Evolutionary conservation across 1,140 invertebrate species (phyloP).

Genomic region (Probaryconus sp.): DNA sequence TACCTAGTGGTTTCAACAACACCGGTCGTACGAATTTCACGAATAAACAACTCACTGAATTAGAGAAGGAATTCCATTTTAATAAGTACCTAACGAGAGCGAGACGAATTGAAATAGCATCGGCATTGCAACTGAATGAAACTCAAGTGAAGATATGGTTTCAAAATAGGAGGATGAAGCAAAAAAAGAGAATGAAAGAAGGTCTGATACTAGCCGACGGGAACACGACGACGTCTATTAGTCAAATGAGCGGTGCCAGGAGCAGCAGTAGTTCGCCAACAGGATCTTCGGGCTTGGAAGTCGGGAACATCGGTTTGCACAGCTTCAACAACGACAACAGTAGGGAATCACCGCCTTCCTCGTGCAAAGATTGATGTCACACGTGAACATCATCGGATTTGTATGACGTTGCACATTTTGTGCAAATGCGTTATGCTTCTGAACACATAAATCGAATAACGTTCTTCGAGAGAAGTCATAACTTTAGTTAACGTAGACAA

Average conservation of each 20-base stretch:
- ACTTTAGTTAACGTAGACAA: slow-evolving; percentile 11
- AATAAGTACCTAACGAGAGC: slow-evolving; percentile 99
- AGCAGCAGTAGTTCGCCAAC: slow-evolving; percentile 78
- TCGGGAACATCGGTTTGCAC: slow-evolving; percentile 60
- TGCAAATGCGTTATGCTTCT: not conserved
- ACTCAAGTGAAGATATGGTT: slow-evolving; percentile 93
- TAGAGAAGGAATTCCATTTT: slow-evolving; percentile 99
- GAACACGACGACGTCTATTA: slow-evolving; percentile 43
- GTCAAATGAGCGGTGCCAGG: slow-evolving; percentile 67
- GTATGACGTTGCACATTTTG: not conserved
- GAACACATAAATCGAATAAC: slow-evolving; percentile 7
- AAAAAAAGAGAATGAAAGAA: slow-evolving; percentile 96
- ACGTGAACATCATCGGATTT: not conserved
- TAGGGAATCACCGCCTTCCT: slow-evolving; percentile 69
- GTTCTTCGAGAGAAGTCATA: not conserved
- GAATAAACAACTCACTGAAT: slow-evolving; percentile 98
- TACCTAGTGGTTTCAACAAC: slow-evolving; percentile 82
- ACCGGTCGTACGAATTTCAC: slow-evolving; percentile 98
- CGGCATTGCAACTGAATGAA: slow-evolving; percentile 96
- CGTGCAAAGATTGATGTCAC: slow-evolving; percentile 70
- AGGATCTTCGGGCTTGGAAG: slow-evolving; percentile 68
- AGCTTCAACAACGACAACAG: slow-evolving; percentile 72
- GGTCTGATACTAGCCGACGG: slow-evolving; percentile 85
- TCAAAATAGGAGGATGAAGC: slow-evolving; percentile 95
- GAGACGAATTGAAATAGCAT: slow-evolving; percentile 97